Evolutionary conservation across 2,888 invertebrate species (phyloP).

Genomic region (Lacanobia wlatinum): DNA sequence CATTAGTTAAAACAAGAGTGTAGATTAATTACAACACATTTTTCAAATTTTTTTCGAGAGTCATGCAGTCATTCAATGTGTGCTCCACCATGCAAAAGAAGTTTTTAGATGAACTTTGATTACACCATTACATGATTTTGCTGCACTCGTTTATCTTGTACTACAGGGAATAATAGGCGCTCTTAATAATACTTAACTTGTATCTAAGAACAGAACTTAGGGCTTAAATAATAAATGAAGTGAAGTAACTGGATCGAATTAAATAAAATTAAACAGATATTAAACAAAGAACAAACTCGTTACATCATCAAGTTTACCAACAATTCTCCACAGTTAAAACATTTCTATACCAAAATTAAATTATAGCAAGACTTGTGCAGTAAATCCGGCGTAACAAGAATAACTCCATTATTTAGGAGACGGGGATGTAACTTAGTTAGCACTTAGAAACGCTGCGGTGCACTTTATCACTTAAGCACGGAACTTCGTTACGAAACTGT

Average conservation of each 20-base stretch:
- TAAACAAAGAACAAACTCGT: not conserved
- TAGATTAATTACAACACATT: too few species aligned
- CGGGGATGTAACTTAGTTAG: slow-evolving; percentile 66
- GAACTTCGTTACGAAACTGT: slow-evolving; percentile 41
- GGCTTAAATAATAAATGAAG: too few species aligned
- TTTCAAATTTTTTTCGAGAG: too few species aligned
- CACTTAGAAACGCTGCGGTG: slow-evolving; percentile 55
- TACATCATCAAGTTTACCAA: not conserved
- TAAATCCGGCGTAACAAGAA: slow-evolving; percentile 37
- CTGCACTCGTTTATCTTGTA: too few species aligned
- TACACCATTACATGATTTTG: too few species aligned
- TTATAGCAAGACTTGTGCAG: slow-evolving; percentile 25
- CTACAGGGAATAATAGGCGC: too few species aligned
- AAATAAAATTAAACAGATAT: not conserved
- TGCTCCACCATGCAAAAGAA: too few species aligned
- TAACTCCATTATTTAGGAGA: slow-evolving; percentile 70
- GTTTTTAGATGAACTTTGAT: too few species aligned
- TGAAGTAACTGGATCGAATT: not conserved
- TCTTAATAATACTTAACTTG: too few species aligned
- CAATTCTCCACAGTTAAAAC: slow-evolving; percentile 11
- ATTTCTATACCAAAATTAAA: slow-evolving; percentile 31
- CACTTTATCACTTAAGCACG: slow-evolving; percentile 69
- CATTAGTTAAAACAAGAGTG: too few species aligned
- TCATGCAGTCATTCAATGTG: too few species aligned
- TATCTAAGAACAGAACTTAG: too few species aligned